Base-by-base conservation (phyloP, 1,140 invertebrate genomes). In the Anastatus disparis region DNA sequence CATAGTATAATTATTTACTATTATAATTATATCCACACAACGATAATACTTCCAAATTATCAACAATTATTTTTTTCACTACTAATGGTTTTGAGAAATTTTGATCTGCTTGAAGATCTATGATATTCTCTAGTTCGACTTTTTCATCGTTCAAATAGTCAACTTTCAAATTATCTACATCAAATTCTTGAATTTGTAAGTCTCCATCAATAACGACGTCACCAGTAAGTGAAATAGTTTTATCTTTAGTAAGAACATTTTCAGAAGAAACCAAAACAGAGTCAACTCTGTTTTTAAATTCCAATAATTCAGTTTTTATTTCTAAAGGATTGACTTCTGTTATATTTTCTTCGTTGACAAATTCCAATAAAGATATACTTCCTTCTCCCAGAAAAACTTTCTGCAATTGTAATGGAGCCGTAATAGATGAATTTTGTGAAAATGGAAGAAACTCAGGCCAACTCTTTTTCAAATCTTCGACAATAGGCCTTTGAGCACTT, bases 21-120 rank as follows among this genome's bases (percentile, higher is more conserved):
- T 75, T 24, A n/a, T 46, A 40, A 8, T 76, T 61, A 53, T 80
- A 71, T 40, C 78, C 79, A 29, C 80, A 82, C 22, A 79, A 42
- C 6, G 76, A 75, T 7, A 76, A 58, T 3, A 81, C 71, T 74
- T 76, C 55, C 17, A 80, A 53, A 27, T 77, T n/a, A 2, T 77
- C 38, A 6, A 78, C 48, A 15, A 42, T 46, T 0, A 78, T 24
- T 7, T 62, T 56, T 26, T 63, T 27, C 12, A 17, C 69, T 2
- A 24, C 12, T 26, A 81, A 46, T 0, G 70, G 22, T 13, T 20
- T 8, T 0, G 50, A 22, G 24, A 77, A 73, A 20, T 59, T 3
- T 31, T 74, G 61, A 24, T 71, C 27, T 0, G 8, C 15, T 3
- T 62, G 29, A 2, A 61, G 52, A 10, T 74, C 52, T 1, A 59